Evolutionary conservation across 2,888 invertebrate genomes (phyloP), one percentile per base, ranked within the genome.

Genomic region (Tillus elongatus): DNA sequence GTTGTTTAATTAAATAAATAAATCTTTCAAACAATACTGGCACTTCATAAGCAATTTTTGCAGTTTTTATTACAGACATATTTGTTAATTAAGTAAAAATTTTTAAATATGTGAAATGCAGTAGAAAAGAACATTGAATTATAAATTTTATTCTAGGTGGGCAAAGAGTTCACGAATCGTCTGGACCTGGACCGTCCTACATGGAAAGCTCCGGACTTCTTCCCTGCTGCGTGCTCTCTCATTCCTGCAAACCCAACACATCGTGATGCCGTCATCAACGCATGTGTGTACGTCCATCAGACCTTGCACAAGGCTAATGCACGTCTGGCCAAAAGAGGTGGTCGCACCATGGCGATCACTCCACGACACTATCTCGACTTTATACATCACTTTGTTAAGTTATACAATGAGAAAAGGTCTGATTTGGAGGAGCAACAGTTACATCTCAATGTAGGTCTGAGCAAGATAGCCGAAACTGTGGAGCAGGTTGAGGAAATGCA

Each of bases 401-500:
- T 98, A 44, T 93, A 95, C 68, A 88, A 90, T 48, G 98, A 99
- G 67, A 99, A 99, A 64, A 80, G 97, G 27, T 89, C 92, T 2
- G 97, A 98, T 64, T 72, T 99, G 37, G 98, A 99, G 63, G 98
- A 99, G 58, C 97, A 98, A 59, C 97, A 99, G 63, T 73, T 97
- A 13, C 98, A 99, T 69, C 72, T 99, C 59, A 98, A 98, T 68
- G 96, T 98, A 30, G 98, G 98, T 63, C 74, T 99, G 39, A 90
- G 89, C 58, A 99, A 99, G 71, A 99, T 99, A 51, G 90, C 93
- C 0, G 98, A 99, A 68, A 99, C 98, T 4, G 92, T 98, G 9
- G 95, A 96, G 56, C 98, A 99, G 65, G 98, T 99, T 9, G 97
- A 96, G 63, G 97, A 98, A 63, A 90, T 99, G 83, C 98, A 98